These are phyloP conservation scores for Trichonephila clavipes DNA, from an alignment of 1,140 invertebrate genomes.

Conservation along the genomic window DNA sequence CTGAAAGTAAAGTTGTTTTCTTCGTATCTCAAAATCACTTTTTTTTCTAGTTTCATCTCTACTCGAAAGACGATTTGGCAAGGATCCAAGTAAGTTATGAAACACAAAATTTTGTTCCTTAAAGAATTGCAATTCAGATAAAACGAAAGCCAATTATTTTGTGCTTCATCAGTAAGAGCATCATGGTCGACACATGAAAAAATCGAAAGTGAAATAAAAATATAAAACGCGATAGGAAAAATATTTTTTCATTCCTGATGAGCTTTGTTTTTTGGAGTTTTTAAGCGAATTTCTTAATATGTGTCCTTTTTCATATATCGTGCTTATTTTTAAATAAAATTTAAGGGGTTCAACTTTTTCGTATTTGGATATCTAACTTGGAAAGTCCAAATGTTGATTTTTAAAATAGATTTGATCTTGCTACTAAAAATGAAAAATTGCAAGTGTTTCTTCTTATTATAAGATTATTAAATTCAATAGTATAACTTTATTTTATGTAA, in stretches of 20 bases:
- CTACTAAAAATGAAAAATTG: background rate
- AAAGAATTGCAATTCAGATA: conserved; percentile 42
- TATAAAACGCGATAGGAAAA: background rate
- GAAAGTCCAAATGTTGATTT: background rate
- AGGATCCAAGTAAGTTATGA: conserved; percentile 61
- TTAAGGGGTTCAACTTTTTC: background rate
- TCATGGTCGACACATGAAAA: conserved; percentile 10
- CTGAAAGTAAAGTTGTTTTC: conserved; percentile 42
- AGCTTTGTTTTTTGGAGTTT: background rate
- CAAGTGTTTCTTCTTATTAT: background rate
- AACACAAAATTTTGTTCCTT: conserved; percentile 15
- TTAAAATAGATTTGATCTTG: background rate
- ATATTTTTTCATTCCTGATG: background rate
- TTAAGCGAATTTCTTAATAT: background rate
- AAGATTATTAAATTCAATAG: too few species aligned
- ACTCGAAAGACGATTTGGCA: conserved; percentile 26
- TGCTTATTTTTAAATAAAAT: background rate
- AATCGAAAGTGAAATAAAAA: conserved; percentile 19
- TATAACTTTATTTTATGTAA: too few species aligned
- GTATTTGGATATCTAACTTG: background rate
- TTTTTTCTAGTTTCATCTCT: background rate
- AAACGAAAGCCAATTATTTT: conserved; percentile 66
- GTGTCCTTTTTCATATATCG: background rate
- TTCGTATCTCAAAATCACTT: conserved; percentile 26
- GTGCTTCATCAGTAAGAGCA: conserved; percentile 66